Evolutionary conservation across 2,888 invertebrate species (phyloP), one percentile per base, ranked within the genome.

Genomic region (Yponomeuta cagnagella): DNA sequence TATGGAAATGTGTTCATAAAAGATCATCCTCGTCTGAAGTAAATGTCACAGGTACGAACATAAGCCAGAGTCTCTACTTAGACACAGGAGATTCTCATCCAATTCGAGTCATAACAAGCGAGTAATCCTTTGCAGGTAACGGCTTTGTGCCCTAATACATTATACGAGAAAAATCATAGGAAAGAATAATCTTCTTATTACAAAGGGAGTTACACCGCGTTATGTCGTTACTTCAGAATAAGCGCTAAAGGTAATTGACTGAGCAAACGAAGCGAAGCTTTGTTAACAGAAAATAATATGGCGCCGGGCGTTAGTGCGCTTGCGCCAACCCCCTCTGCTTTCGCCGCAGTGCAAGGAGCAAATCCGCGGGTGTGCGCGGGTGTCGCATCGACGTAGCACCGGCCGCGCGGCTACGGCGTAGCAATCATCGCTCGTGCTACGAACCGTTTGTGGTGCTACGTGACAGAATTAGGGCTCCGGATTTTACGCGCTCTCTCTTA

Each of bases 201-300:
- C 43, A 31, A 68, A 63, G 63, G 67, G 67, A 76, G 76, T 78
- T 77, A 76, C 75, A 74, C 75, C 74, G 74, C 74, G 75, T 80
- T 80, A 77, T 73, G 75, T 76, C 78, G 77, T 76, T 73, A 72
- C 73, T 81, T 80, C 81, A 82, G 83, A 85, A 70, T 63, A 37
- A 33, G 82, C 78, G 80, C 78, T 78, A 76, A 80, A 82, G 82
- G 86, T 88, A 89, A 89, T 88, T 88, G 87, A 85, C 79, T 80
- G 81, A 84, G 83, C 82, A 85, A 87, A 86, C 87, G 85, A 86
- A 85, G 82, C 81, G 80, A 81, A 81, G 80, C 83, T 82, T 82
- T 79, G 82, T 83, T 86, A 86, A 83, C 83, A 80, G 83, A 79
- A 81, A 82, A 85, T 85, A 84, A 84, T 81, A 86, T 85, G 84